Evolutionary conservation across 2,888 invertebrate species (phyloP).

Genomic region (Notodonta ziczac): DNA sequence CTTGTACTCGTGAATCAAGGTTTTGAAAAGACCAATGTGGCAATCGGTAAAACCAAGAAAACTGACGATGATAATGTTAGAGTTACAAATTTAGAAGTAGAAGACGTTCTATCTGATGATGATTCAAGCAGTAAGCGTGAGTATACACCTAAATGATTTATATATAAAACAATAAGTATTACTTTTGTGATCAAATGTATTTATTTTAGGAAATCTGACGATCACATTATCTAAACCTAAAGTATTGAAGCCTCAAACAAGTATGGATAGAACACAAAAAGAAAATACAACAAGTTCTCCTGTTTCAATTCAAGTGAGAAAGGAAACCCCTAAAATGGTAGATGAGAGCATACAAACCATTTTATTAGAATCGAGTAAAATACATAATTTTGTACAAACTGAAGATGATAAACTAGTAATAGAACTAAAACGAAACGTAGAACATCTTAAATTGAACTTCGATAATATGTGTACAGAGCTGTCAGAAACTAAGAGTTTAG

Average conservation of each 20-base stretch:
- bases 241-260: slow-evolving; percentile 43
- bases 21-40: slow-evolving; percentile 46
- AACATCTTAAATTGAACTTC: slow-evolving; percentile 44
- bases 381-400: slow-evolving; percentile 58
- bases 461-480: slow-evolving; percentile 62
- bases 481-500: slow-evolving; percentile 56
- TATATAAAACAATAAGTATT: background rate
- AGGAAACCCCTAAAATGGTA: slow-evolving; percentile 24
- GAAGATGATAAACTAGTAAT: slow-evolving; percentile 43
- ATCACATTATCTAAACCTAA: slow-evolving; percentile 62
- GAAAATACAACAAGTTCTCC: slow-evolving; percentile 20
- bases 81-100: slow-evolving; percentile 48
- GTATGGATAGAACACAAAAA: slow-evolving; percentile 6
- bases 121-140: slow-evolving; percentile 62
- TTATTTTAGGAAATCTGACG: slow-evolving; percentile 64
- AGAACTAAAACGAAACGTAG: slow-evolving; percentile 44
- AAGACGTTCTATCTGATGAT: slow-evolving; percentile 69
- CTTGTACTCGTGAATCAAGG: slow-evolving; percentile 67
- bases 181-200: slow-evolving; percentile 8
- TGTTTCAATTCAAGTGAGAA: slow-evolving; percentile 17
- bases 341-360: slow-evolving; percentile 59
- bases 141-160: slow-evolving; percentile 13
- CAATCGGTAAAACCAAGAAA: slow-evolving; percentile 31
- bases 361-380: slow-evolving; percentile 29
- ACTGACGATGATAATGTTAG: slow-evolving; percentile 29